Percentiles rank a stretch among this genome's conserved stretches.
Conservation (phyloP, 2,888 invertebrate species). For the Ischnura elegans region DNA sequence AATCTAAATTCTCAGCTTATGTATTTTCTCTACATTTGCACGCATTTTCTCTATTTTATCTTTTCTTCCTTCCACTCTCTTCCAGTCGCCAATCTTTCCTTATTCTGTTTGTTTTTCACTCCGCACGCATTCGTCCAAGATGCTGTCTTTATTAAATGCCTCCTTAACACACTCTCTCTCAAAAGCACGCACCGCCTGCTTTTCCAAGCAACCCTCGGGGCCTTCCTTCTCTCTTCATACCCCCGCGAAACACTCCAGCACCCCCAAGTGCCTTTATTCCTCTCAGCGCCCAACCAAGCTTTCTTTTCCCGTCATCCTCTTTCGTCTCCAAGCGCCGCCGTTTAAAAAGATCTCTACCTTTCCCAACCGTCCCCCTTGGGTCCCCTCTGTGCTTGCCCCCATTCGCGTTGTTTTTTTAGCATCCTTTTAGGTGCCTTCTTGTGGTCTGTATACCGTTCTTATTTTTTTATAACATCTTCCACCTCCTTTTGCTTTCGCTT, state of each 20-base stretch:
- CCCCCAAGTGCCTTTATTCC: background rate
- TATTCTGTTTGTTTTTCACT: background rate
- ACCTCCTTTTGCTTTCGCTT: no score
- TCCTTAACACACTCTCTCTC: background rate
- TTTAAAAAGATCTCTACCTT: background rate
- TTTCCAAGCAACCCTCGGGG: background rate
- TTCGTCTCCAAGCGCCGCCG: background rate
- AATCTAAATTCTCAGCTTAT: no score
- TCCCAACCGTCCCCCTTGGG: background rate
- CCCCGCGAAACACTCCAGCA: background rate
- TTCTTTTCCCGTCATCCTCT: background rate
- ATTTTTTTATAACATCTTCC: no score
- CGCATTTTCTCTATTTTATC: background rate
- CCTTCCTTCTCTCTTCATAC: background rate
- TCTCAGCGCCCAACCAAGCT: background rate
- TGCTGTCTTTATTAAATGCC: background rate
- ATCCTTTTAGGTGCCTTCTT: no score
- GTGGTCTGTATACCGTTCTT: no score
- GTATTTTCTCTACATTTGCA: background rate
- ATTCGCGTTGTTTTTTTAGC: no score
- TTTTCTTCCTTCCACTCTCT: background rate
- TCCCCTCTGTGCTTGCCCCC: background rate
- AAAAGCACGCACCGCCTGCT: no score
- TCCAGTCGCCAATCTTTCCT: no score
- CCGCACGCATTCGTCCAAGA: background rate